Conservation (phyloP, 2,888 invertebrate genomes). For the Campoplex capitator region DNA sequence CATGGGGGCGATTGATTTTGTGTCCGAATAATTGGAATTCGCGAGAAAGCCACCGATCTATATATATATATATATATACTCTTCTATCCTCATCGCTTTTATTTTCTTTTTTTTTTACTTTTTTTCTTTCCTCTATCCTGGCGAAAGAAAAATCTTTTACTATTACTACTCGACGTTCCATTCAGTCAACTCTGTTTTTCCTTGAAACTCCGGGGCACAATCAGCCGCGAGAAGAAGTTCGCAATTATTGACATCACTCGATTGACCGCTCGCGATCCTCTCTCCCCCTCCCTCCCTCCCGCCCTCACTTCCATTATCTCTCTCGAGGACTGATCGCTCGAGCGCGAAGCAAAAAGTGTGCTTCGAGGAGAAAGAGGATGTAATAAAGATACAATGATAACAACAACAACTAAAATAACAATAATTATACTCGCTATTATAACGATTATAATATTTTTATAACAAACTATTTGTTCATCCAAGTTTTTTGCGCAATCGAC, state of each 20-base stretch:
- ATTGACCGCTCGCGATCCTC: constrained; percentile 62
- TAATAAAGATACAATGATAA: constrained; percentile 24
- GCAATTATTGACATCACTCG: constrained; percentile 76
- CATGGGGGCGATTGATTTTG: constrained; percentile 68
- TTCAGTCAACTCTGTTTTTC: constrained; percentile 70
- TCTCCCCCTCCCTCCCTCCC: constrained; percentile 14
- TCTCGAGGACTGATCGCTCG: constrained; percentile 49
- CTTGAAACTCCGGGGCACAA: constrained; percentile 66
- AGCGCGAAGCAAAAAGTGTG: constrained; percentile 54
- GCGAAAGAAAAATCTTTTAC: constrained; percentile 42
- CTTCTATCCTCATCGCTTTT: constrained; percentile 36
- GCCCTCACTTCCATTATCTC: constrained; percentile 43
- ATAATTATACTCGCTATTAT: not conserved
- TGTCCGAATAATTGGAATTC: constrained; percentile 78
- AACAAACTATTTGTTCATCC: too few species aligned
- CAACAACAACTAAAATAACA: constrained; percentile 32
- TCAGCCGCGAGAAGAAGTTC: constrained; percentile 70
- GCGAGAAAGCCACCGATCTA: constrained; percentile 58
- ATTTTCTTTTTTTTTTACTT: not conserved
- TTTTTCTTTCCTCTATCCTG: constrained; percentile 6
- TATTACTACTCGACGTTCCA: constrained; percentile 54
- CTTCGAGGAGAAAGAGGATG: constrained; percentile 31
- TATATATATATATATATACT: constrained; percentile 4
- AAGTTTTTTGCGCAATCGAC: too few species aligned
- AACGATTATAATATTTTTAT: too few species aligned